Evolutionary conservation across 2,888 invertebrate species (phyloP), one percentile per base, ranked within the genome.

Genomic region (Melolontha melolontha): DNA sequence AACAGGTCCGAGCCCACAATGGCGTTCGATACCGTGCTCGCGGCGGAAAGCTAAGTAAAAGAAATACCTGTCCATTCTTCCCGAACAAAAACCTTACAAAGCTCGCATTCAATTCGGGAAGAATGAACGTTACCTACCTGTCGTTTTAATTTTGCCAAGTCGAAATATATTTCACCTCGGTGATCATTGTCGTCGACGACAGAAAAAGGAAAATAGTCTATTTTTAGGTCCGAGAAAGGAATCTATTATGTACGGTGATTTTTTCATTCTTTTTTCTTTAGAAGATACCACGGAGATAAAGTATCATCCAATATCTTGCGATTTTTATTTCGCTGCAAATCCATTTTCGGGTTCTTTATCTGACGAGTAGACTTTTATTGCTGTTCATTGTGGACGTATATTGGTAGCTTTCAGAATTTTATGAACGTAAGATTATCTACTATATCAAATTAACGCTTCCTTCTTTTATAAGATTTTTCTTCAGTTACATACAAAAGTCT

Each of bases 101-200:
- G 34, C 34, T 34, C 34, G 34, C 34, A 34, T 34, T 34, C 4
- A 34, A 34, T 34, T 34, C 34, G 34, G 10, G 10, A 34, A 34
- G 34, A 34, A 34, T 34, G 34, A 34, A 34, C 34, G 6, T 34
- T 78, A 78, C 79, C 79, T 80, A 81, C 81, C 81, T 81, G 81
- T 81, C 80, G 80, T 74, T 79, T 76, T 79, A 79, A 80, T 81
- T 81, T 81, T 80, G 79, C 79, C 72, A 79, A 80, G 79, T 79
- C 79, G 79, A 80, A 79, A 80, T 79, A 80, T 79, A 81, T 81
- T 81, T 80, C 79, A 78, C 79, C 79, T 80, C 78, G 74, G 76
- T 76, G 77, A 80, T 80, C 80, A 80, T 79, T 80, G 80, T 80
- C 80, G 79, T 76, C 79, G 74, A 76, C 77, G 76, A 67, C 77